These are phyloP conservation scores for Anser brachyrhynchus DNA, from an alignment of 2,113 vertebrate genomes.

Conservation along the genomic window DNA sequence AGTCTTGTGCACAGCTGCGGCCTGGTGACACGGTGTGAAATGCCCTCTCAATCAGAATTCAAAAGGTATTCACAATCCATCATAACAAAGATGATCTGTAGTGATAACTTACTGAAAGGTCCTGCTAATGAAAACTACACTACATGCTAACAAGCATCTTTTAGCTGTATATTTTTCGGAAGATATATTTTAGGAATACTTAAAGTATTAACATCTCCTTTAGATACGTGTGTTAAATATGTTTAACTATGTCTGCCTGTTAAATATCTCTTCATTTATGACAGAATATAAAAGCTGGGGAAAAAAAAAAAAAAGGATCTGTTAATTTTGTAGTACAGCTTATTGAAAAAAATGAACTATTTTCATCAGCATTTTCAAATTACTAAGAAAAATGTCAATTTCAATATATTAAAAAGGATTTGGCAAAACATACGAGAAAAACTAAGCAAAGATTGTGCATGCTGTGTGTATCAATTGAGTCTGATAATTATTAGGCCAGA, in stretches of 20 bases:
- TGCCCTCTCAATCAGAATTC: not conserved
- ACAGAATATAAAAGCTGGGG: not conserved
- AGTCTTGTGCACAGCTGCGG: not conserved
- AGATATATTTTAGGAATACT: not conserved
- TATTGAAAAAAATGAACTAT: not conserved
- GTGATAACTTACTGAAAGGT: not conserved
- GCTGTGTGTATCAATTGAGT: not conserved
- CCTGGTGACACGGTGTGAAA: not conserved
- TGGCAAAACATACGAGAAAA: not conserved
- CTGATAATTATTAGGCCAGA: not conserved
- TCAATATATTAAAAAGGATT: not conserved
- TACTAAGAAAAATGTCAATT: not conserved
- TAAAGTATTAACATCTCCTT: not conserved
- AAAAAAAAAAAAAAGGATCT: not conserved
- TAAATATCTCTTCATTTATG: not conserved
- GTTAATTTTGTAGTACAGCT: not conserved
- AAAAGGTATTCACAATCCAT: not conserved
- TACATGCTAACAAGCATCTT: accelerated
- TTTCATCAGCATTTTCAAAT: not conserved
- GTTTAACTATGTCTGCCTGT: not conserved
- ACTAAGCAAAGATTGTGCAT: not conserved
- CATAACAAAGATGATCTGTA: not conserved
- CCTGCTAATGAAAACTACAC: not conserved
- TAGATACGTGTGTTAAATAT: not conserved
- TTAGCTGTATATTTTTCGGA: not conserved